phyloP scores from a whole-genome alignment of 2,797 vertebrate genomes.

The Coilia nasus region DNA sequence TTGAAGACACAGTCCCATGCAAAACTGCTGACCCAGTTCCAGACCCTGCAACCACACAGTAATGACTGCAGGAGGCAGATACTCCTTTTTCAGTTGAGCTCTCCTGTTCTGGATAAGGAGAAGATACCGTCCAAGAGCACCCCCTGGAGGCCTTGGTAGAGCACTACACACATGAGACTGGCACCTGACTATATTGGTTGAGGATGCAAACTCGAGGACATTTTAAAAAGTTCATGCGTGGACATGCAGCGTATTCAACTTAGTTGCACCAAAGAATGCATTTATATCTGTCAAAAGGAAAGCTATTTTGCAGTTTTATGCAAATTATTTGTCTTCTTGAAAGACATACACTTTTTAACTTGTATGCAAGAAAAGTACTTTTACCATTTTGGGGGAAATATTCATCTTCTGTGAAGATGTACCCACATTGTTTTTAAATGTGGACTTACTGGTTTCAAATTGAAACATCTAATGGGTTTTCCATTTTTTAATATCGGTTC shows the following conservation, averaged over 20 bases:
- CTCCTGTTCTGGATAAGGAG: constrained; percentile 50
- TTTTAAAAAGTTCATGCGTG: not conserved
- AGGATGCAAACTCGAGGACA: not conserved
- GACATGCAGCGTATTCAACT: not conserved
- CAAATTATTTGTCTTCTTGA: not conserved
- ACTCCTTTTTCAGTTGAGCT: constrained; percentile 51
- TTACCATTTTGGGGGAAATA: too few species aligned
- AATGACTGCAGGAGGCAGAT: constrained; percentile 50
- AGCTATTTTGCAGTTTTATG: not conserved
- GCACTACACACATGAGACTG: constrained; percentile 12
- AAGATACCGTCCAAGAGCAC: constrained; percentile 44
- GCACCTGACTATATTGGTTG: not conserved
- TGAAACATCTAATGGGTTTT: not conserved
- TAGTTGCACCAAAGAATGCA: not conserved
- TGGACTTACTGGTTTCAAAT: not conserved
- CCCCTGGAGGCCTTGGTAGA: constrained; percentile 66
- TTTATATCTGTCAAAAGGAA: not conserved
- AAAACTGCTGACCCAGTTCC: constrained; percentile 58
- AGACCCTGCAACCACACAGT: constrained; percentile 52
- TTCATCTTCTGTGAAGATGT: too few species aligned
- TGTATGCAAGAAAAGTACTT: too few species aligned
- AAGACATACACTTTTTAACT: not conserved
- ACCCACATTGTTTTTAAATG: not conserved
- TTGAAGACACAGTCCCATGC: constrained; percentile 49
- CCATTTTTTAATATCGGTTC: not conserved